Evolutionary conservation across 2,888 invertebrate genomes (phyloP).

Genomic region (Agriotes lineatus): DNA sequence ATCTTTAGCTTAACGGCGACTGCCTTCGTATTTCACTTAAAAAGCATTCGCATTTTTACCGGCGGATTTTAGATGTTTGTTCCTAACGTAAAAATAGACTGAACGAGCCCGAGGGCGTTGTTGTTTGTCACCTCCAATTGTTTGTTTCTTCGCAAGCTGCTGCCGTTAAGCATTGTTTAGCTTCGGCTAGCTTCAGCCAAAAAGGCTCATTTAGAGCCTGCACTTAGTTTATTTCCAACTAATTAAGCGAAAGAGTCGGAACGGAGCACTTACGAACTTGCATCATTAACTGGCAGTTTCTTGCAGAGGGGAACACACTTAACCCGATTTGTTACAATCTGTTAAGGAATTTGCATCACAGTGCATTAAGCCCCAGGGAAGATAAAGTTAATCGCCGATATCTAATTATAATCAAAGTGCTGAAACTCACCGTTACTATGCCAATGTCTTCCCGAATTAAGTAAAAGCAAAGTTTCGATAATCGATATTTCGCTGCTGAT

Average conservation of each 20-base stretch:
- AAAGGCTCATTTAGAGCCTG: not conserved
- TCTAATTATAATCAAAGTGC: slow-evolving; percentile 54
- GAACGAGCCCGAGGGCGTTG: too few species aligned
- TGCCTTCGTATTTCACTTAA: too few species aligned
- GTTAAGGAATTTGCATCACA: slow-evolving; percentile 33
- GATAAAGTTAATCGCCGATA: slow-evolving; percentile 51
- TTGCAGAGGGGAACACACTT: slow-evolving; percentile 11
- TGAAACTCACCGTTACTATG: slow-evolving; percentile 48
- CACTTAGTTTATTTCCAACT: not conserved
- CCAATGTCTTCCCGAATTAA: slow-evolving; percentile 21
- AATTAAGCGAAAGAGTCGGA: slow-evolving; percentile 1
- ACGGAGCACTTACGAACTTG: slow-evolving; percentile 1
- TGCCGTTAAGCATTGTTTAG: too few species aligned
- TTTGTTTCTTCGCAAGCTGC: too few species aligned
- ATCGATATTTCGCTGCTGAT: slow-evolving; percentile 50
- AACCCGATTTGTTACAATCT: slow-evolving; percentile 34
- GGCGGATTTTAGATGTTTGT: too few species aligned
- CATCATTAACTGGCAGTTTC: not conserved
- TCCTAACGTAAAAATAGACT: too few species aligned
- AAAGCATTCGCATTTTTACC: too few species aligned
- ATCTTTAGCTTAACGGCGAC: too few species aligned
- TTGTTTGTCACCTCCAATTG: too few species aligned
- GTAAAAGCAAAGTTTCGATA: slow-evolving; percentile 51
- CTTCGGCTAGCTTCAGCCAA: not conserved
- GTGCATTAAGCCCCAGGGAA: slow-evolving; percentile 27